These are phyloP conservation scores for Scelioninae gen. 1 DNA, from an alignment of 2,888 invertebrate genomes.

Conservation along the genomic window DNA sequence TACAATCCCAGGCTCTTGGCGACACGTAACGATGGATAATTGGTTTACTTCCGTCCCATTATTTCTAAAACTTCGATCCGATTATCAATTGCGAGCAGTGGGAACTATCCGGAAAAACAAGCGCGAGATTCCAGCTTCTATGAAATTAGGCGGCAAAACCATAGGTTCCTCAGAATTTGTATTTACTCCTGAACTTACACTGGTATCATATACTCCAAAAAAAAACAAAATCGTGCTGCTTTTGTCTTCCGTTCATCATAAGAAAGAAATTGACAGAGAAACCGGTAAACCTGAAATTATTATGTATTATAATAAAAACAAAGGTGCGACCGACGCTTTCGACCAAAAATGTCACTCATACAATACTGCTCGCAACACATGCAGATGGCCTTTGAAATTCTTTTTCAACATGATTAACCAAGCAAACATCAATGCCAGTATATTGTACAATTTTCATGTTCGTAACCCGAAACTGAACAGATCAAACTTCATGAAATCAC, in stretches of 20 bases:
- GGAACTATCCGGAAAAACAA: slow-evolving; percentile 32
- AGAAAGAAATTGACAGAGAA: slow-evolving; percentile 1
- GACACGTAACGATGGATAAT: slow-evolving; percentile 40
- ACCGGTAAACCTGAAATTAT: slow-evolving; percentile 27
- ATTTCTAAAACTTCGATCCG: slow-evolving; percentile 14
- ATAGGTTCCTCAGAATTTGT: slow-evolving; percentile 6
- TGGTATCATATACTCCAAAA: slow-evolving; percentile 20
- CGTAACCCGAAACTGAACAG: too few species aligned
- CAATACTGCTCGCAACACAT: slow-evolving; percentile 16
- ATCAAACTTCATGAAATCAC: too few species aligned
- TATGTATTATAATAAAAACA: slow-evolving; percentile 20
- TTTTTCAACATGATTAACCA: slow-evolving; percentile 30
- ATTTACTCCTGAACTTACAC: slow-evolving; percentile 1
- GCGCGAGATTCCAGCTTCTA: slow-evolving; percentile 13
- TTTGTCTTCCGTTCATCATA: slow-evolving; percentile 20
- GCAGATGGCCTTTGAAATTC: slow-evolving; percentile 23
- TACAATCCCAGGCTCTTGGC: slow-evolving; percentile 24
- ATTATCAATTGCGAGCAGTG: slow-evolving; percentile 43
- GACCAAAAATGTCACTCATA: slow-evolving; percentile 33
- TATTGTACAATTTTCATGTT: too few species aligned
- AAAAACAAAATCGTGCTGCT: slow-evolving; percentile 25
- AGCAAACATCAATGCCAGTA: slow-evolving; percentile 16
- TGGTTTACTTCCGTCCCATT: slow-evolving; percentile 35
- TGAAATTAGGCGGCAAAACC: slow-evolving; percentile 5
- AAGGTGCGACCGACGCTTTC: slow-evolving; percentile 34